Evolutionary conservation across 2,797 vertebrate species (phyloP).

Genomic region (Australoheros facetus): DNA sequence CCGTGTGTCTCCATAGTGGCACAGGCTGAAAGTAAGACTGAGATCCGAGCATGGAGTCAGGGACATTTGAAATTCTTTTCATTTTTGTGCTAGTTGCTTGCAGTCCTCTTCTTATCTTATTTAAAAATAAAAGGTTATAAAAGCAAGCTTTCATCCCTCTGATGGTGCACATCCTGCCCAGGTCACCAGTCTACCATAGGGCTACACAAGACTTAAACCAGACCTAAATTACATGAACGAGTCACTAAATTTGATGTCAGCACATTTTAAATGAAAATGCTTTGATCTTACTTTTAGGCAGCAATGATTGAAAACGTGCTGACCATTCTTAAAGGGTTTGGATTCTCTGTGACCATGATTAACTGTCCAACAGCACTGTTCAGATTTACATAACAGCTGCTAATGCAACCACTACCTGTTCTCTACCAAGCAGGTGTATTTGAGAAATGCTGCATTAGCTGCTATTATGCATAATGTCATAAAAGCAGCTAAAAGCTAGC

Average conservation of each 20-base stretch:
- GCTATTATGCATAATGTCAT: not conserved
- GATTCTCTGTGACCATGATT: not conserved
- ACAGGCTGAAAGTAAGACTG: slow-evolving; percentile 86
- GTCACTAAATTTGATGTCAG: not conserved
- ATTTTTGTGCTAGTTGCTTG: not conserved
- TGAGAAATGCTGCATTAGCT: not conserved
- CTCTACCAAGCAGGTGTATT: not conserved
- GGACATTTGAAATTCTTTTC: rapidly evolving
- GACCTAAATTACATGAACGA: too few species aligned
- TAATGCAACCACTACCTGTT: not conserved
- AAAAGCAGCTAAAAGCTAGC: not conserved
- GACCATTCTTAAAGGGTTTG: not conserved
- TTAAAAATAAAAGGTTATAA: not conserved
- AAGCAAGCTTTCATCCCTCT: too few species aligned
- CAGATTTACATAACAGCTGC: not conserved
- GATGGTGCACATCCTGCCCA: not conserved
- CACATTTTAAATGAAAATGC: not conserved
- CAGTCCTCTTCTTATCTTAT: not conserved
- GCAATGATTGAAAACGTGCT: not conserved
- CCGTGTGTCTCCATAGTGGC: slow-evolving; percentile 85
- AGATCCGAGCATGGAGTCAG: not conserved
- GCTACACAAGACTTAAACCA: rapidly evolving
- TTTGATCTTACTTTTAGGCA: not conserved
- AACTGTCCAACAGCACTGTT: not conserved
- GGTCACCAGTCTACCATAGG: not conserved